These are phyloP conservation scores for Diplodus sargus DNA, from an alignment of 2,797 vertebrate genomes.

Conservation along the genomic window DNA sequence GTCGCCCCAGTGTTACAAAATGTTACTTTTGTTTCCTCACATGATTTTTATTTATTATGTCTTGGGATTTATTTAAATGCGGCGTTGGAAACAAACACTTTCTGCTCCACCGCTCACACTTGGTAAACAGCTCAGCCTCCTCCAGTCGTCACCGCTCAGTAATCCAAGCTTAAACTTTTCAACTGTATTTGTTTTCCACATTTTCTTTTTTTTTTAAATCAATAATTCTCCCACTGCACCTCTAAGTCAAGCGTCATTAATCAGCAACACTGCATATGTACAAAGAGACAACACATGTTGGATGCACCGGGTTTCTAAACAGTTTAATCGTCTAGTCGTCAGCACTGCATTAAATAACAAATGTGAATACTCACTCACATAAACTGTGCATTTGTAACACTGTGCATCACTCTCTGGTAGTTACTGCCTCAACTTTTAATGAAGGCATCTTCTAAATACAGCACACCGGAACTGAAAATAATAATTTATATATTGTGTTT, in stretches of 20 bases:
- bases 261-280: neutral
- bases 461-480: slow-evolving; percentile 37
- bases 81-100: neutral
- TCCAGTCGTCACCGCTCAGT: slow-evolving; percentile 6
- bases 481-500: neutral
- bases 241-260: neutral
- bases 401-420: slow-evolving; percentile 32
- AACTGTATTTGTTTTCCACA: slow-evolving; percentile 11
- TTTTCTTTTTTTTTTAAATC: neutral
- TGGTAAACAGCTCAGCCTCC: slow-evolving; percentile 22
- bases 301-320: slow-evolving; percentile 35
- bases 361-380: slow-evolving; percentile 15
- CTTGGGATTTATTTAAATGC: slow-evolving; percentile 2
- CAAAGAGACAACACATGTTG: slow-evolving; percentile 8
- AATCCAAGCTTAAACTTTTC: slow-evolving; percentile 37
- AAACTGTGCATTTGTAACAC: slow-evolving; percentile 15
- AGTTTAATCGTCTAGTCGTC: slow-evolving; percentile 42
- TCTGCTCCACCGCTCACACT: slow-evolving; percentile 29
- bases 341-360: slow-evolving; percentile 27
- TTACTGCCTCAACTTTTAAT: slow-evolving; percentile 10
- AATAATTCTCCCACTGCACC: neutral
- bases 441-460: slow-evolving; percentile 36
- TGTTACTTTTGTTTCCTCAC: neutral
- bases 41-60: neutral
- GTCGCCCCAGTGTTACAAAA: neutral